phyloP scores from a whole-genome alignment of 92 coral and sea anemone genomes.

The Phymanthus crucifer region DNA sequence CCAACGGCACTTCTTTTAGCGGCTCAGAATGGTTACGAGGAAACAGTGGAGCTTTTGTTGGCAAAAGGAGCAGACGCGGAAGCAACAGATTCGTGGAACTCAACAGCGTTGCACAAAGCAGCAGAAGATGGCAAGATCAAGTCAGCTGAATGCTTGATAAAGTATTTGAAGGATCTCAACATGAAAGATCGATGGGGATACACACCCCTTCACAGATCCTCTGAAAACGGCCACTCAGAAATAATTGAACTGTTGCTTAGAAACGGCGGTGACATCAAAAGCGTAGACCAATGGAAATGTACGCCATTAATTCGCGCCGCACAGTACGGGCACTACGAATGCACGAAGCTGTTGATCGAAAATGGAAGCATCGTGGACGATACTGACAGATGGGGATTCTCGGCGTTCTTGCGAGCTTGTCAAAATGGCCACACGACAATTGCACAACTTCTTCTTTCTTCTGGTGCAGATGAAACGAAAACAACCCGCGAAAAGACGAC shows the following conservation, averaged over 20 bases:
- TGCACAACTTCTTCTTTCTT: conserved; percentile 30
- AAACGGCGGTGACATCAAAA: conserved; percentile 50
- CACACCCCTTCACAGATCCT: conserved; percentile 62
- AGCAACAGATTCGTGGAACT: conserved; percentile 65
- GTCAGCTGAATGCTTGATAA: conserved; percentile 44
- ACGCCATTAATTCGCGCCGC: conserved; percentile 73
- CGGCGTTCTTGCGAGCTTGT: conserved; percentile 46
- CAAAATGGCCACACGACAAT: conserved; percentile 56
- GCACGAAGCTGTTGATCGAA: conserved; percentile 48
- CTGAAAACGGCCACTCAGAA: conserved; percentile 66
- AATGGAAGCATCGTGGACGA: conserved; percentile 48
- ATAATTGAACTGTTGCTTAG: conserved; percentile 44
- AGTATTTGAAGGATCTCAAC: conserved; percentile 43
- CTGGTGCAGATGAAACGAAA: conserved; percentile 41
- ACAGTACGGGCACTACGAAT: conserved; percentile 56
- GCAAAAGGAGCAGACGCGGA: conserved; percentile 58
- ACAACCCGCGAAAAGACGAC: conserved; percentile 41
- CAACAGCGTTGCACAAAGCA: conserved; percentile 70
- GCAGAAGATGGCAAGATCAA: conserved; percentile 64
- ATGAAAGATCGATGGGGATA: conserved; percentile 73
- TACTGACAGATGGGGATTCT: conserved; percentile 55
- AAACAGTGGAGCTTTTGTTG: conserved; percentile 56
- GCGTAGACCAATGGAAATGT: conserved; percentile 53
- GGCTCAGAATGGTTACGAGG: conserved; percentile 69
- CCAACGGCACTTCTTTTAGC: conserved; percentile 68